Evolutionary conservation across 2,888 invertebrate genomes (phyloP), one percentile per base, ranked within the genome.

Genomic region (Hirtodrosophila trivittata): DNA sequence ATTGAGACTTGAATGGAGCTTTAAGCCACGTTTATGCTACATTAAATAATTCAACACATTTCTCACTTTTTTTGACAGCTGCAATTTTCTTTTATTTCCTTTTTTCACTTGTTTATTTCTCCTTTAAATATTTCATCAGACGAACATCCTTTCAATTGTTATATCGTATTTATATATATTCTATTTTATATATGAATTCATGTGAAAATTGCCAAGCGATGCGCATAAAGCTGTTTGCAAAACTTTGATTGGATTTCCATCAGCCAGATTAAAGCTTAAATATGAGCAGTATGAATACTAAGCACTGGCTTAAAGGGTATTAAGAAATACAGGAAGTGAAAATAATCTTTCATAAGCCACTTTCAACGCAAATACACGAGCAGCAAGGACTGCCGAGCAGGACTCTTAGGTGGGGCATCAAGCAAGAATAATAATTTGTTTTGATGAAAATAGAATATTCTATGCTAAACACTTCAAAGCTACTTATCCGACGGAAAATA

Each of bases 1-100:
- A 21, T 21, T 21, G 18, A 21, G 28, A 8, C 28, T 28, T 28
- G 9, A 28, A n/a, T 12, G 6, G 35, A 14, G 5, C 9, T 28
- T n/a, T 33, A 25, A 18, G 7, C 9, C 3, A 3, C 8, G 4
- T 1, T 18, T 32, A 16, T 33, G 28, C 7, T 33, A 26, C 39
- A 42, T 33, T 54, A 52, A 62, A 59, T 60, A 54, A 60, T 58
- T 62, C 28, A 57, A 38, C 41, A 50, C 16, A 49, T 30, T 55
- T 55, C 14, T 33, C 41, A 54, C 41, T 12, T 28, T 14, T 57
- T 66, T 47, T 41, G 37, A 35, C 54, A 55, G 26, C 10, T 42
- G 39, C 28, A 28, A n/a, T 42, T 39, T 32, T 33, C 10, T 10
- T 12, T 37, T 41, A 37, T 32, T 66, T 59, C 16, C 66, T 9